Evolutionary conservation across 2,113 vertebrate species (phyloP), one percentile per base, ranked within the genome.

Genomic region (Carassius gibelio): DNA sequence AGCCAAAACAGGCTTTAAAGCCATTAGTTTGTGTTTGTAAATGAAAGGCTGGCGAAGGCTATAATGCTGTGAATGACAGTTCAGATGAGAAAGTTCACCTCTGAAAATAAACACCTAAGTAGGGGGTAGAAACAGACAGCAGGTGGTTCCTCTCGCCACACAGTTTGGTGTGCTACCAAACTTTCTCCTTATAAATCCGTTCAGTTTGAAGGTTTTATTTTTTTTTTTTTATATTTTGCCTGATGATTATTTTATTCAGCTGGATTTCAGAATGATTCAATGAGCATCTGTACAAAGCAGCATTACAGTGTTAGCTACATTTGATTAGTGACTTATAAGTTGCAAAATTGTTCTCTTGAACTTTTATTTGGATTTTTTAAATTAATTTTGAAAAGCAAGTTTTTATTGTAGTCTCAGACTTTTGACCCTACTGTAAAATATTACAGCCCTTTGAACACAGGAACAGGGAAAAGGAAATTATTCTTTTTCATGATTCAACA

Each of bases 1-100:
- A 50, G 23, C 1, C 4, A 2, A 52, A 17, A 34, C 23, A 52
- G 48, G 68, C 21, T 59, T 83, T 72, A 72, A 42, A 82, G 42
- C 81, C 30, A 57, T 52, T 55, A 71, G 10, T 23, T 38, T 71
- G 7, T 36, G 42, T 50, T 69, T 69, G 48, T 19, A n/a, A 68
- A 36, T 82, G 45, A 66, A 80, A 61, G 36, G 19, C 11, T 68
- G 48, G 34, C 14, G 13, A 64, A 80, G 9, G 26, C 10, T 2
- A 17, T 19, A 69, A 11, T 68, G 10, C 62, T 52, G 66, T 72
- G 30, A 83, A 57, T 59, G 34, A 72, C 19, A 4, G 21, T 38
- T 80, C 42, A 88, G 52, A 79, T 68, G 82, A 84, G 76, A 71
- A 78, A 75, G 76, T 79, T 81, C 66, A 84, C 82, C 45, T 64